Conservation (phyloP, 2,888 invertebrate species). For the Cantharis rufa region DNA sequence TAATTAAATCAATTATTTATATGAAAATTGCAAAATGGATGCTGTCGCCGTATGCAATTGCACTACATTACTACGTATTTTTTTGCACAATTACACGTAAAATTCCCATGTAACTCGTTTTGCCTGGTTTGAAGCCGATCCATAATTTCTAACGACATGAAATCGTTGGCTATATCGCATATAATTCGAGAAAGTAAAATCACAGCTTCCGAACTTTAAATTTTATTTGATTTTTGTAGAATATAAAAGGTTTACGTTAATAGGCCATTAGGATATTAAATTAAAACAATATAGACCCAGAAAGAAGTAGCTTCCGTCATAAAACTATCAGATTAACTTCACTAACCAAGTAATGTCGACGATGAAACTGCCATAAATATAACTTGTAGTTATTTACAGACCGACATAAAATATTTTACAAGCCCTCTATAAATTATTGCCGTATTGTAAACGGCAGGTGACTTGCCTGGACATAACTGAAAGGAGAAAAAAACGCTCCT, state of each 20-base stretch:
- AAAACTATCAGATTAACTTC: constrained; percentile 31
- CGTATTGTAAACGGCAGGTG: constrained; percentile 48
- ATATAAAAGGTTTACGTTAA: constrained; percentile 30
- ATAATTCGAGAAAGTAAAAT: neutral
- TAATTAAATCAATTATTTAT: constrained; percentile 47
- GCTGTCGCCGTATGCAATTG: constrained; percentile 36
- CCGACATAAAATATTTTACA: constrained; percentile 49
- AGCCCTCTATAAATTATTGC: constrained; percentile 47
- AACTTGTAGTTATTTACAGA: constrained; percentile 45
- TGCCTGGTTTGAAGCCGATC: constrained; percentile 8
- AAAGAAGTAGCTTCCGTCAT: constrained; percentile 27
- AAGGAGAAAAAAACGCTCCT: constrained; percentile 18
- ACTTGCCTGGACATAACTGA: constrained; percentile 31
- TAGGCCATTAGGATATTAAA: constrained; percentile 33
- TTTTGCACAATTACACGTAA: constrained; percentile 46
- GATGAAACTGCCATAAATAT: constrained; percentile 35
- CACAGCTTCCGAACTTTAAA: constrained; percentile 31
- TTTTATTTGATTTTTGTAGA: constrained; percentile 30
- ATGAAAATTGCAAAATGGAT: constrained; percentile 42
- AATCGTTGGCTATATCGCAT: neutral
- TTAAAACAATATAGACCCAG: constrained; percentile 31
- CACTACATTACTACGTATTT: constrained; percentile 34
- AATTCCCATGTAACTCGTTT: constrained; percentile 46
- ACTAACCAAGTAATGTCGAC: constrained; percentile 28
- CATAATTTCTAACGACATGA: constrained; percentile 1